Percentiles rank a stretch among this genome's conserved stretches.
phyloP scores from a whole-genome alignment of 2,797 vertebrate genomes.

The Thunnus albacares region DNA sequence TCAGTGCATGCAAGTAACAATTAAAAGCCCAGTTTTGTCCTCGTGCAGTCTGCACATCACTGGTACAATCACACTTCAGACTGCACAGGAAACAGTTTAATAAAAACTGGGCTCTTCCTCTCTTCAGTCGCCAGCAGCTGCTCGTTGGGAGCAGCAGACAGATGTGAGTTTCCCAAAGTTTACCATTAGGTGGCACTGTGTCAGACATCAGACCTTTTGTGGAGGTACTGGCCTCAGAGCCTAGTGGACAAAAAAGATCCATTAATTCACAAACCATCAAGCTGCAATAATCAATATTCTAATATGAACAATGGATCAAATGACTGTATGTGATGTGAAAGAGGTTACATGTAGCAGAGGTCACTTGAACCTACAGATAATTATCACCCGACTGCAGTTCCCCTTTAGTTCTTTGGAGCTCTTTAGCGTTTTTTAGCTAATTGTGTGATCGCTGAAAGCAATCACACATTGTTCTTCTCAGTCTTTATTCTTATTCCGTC shows the following conservation, averaged over 20 bases:
- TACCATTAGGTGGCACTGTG: conserved; percentile 3
- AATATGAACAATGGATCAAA: too few relatives aligned
- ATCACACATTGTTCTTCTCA: too few relatives aligned
- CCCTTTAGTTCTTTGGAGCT: too few relatives aligned
- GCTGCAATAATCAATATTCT: neutral
- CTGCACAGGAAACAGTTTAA: neutral
- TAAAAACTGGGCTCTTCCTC: neutral
- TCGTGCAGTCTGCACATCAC: conserved; percentile 16
- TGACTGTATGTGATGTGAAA: too few relatives aligned
- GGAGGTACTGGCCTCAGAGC: conserved; percentile 80
- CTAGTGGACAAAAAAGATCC: conserved; percentile 53
- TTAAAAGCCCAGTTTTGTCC: conserved; percentile 3
- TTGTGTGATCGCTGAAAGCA: too few relatives aligned
- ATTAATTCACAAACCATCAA: neutral
- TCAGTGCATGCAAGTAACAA: conserved; percentile 7
- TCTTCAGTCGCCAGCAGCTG: neutral
- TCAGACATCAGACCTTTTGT: conserved; percentile 74
- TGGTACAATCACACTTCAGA: neutral
- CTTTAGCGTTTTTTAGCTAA: too few relatives aligned
- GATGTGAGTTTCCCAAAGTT: neutral
- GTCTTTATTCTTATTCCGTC: too few relatives aligned
- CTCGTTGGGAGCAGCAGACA: neutral
- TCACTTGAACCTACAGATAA: too few relatives aligned
- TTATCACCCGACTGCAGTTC: too few relatives aligned
- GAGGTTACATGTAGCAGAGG: too few relatives aligned